Percentiles rank a stretch among this genome's conserved stretches.
Conservation (phyloP, 2,888 invertebrate genomes). For the Cephus nigrinus region DNA sequence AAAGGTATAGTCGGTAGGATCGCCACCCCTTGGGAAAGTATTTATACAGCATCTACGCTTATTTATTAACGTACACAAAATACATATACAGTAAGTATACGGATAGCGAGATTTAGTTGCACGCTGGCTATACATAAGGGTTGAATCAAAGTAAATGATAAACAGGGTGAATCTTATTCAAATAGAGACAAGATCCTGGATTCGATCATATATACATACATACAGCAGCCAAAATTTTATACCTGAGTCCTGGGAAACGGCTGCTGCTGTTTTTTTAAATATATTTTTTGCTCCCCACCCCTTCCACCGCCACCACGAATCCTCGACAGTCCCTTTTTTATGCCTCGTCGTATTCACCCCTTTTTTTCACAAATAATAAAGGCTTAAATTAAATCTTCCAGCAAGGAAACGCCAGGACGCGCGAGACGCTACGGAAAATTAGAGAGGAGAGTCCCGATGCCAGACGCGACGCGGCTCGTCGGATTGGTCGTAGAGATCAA, state of each 20-base stretch:
- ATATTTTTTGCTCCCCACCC: constrained; percentile 30
- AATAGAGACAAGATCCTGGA: constrained; percentile 62
- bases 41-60: constrained; percentile 31
- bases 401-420: constrained; percentile 34
- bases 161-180: constrained; percentile 65
- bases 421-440: background rate
- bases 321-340: background rate
- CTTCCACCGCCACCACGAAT: background rate
- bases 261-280: constrained; percentile 23
- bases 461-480: background rate
- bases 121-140: constrained; percentile 19
- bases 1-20: constrained; percentile 18
- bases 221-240: constrained; percentile 14
- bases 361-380: constrained; percentile 19
- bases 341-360: background rate
- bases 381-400: constrained; percentile 20
- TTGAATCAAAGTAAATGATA: constrained; percentile 59
- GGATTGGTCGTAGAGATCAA: background rate
- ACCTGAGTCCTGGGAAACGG: constrained; percentile 51
- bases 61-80: constrained; percentile 32
- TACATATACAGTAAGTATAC: constrained; percentile 21
- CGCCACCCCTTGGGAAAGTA: constrained; percentile 59
- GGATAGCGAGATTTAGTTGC: background rate
- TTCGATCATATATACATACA: constrained; percentile 29
- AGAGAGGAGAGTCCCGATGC: background rate